Evolutionary conservation across 2,113 vertebrate species (phyloP).

Genomic region (Saccopteryx leptura): DNA sequence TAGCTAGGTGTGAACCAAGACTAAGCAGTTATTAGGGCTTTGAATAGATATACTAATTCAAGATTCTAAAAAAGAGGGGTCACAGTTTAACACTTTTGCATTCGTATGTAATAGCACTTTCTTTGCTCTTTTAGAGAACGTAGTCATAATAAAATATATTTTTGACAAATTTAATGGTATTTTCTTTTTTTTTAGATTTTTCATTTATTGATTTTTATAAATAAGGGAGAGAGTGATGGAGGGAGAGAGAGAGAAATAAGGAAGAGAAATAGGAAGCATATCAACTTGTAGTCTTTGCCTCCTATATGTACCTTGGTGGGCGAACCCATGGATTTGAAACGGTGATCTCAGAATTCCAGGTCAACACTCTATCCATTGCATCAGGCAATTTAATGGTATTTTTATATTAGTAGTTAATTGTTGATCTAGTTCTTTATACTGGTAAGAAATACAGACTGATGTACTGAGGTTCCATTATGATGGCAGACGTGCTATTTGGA

Average conservation of each 20-base stretch:
- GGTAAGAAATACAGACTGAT: not conserved
- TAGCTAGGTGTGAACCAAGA: not conserved
- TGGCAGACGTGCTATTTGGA: not conserved
- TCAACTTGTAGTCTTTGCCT: no score
- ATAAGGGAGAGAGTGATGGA: no score
- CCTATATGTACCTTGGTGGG: no score
- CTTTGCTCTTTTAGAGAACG: not conserved
- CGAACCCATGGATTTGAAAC: no score
- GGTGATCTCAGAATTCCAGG: no score
- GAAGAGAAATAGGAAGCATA: no score
- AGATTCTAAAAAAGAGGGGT: not conserved
- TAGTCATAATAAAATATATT: not conserved
- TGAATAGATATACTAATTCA: not conserved
- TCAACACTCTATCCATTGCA: no score
- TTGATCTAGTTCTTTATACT: not conserved
- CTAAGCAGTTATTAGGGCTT: not conserved
- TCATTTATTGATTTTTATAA: no score
- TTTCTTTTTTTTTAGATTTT: no score
- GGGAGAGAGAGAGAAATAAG: no score
- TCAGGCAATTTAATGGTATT: not conserved
- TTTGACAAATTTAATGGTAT: not conserved
- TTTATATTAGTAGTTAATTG: not conserved
- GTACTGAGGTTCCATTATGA: not conserved
- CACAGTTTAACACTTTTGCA: not conserved
- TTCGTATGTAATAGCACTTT: not conserved